phyloP scores from a whole-genome alignment of 1,140 invertebrate species.

The Micrasema minimum region DNA sequence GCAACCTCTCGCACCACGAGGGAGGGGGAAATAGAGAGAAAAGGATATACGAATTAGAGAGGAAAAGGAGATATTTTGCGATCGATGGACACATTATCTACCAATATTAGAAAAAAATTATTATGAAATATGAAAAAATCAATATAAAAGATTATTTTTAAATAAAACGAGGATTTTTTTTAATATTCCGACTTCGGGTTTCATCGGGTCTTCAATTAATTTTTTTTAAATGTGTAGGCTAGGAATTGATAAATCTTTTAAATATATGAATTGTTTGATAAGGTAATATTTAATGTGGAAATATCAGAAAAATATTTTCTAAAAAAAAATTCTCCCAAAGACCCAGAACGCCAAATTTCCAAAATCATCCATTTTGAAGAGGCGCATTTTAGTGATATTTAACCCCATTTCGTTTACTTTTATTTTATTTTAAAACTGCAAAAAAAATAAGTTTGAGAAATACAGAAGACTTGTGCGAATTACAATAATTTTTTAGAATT shows the following conservation, averaged over 20 bases:
- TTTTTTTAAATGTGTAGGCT: too few species aligned
- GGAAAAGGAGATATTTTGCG: background rate
- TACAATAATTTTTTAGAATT: background rate
- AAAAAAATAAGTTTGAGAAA: too few species aligned
- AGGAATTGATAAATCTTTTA: too few species aligned
- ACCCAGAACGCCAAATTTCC: too few species aligned
- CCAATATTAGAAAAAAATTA: background rate
- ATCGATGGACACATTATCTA: background rate
- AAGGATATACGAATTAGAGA: background rate
- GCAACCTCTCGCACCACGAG: background rate
- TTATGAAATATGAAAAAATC: background rate
- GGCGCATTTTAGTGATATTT: too few species aligned
- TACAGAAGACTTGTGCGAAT: background rate
- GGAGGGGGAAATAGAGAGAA: background rate
- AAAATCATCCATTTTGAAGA: too few species aligned
- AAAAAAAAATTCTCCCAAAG: too few species aligned
- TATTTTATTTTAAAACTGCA: too few species aligned
- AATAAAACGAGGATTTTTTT: background rate
- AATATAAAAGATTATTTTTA: background rate
- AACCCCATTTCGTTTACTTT: too few species aligned
- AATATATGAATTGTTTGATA: too few species aligned
- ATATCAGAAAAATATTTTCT: too few species aligned
- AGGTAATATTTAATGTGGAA: too few species aligned
- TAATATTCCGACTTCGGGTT: background rate
- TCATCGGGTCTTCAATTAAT: background rate